A percentile compares a stretch with the other conserved stretches of the same genome.
phyloP scores from a whole-genome alignment of 2,113 vertebrate species.

The Poeciliopsis prolifica region DNA sequence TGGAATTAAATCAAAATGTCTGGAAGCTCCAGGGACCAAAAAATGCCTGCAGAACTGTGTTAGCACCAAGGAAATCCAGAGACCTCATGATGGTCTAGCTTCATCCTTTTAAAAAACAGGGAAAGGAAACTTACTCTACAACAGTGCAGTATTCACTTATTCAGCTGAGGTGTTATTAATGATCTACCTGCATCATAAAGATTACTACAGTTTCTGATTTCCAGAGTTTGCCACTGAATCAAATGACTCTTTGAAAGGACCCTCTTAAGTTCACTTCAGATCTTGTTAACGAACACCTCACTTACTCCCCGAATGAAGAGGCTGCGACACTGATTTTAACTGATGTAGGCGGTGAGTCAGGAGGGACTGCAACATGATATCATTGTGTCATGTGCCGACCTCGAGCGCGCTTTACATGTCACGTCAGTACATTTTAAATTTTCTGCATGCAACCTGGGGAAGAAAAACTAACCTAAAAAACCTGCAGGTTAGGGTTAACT shows the following conservation, averaged over 20 bases:
- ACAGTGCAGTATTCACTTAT: neutral
- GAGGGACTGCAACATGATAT: neutral
- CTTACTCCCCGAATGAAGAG: conserved; percentile 8
- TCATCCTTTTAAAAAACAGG: conserved; percentile 8
- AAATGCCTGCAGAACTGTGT: neutral
- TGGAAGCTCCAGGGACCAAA: neutral
- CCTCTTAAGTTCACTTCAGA: neutral
- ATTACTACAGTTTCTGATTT: neutral
- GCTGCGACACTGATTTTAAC: conserved; percentile 11
- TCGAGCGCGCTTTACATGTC: neutral
- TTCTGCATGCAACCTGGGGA: neutral
- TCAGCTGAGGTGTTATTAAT: conserved; percentile 6
- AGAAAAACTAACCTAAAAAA: neutral
- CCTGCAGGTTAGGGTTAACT: neutral
- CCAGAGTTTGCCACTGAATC: neutral
- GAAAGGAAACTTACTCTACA: neutral
- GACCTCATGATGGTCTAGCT: neutral
- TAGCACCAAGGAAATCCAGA: neutral
- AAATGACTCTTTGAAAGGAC: conserved; percentile 12
- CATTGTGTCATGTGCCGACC: neutral
- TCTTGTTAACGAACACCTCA: conserved; percentile 2
- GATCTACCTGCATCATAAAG: neutral
- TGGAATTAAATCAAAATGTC: neutral
- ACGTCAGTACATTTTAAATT: neutral
- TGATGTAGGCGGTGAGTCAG: neutral